Conservation (phyloP, 2,888 invertebrate genomes). For the Lochmaea capreae region DNA sequence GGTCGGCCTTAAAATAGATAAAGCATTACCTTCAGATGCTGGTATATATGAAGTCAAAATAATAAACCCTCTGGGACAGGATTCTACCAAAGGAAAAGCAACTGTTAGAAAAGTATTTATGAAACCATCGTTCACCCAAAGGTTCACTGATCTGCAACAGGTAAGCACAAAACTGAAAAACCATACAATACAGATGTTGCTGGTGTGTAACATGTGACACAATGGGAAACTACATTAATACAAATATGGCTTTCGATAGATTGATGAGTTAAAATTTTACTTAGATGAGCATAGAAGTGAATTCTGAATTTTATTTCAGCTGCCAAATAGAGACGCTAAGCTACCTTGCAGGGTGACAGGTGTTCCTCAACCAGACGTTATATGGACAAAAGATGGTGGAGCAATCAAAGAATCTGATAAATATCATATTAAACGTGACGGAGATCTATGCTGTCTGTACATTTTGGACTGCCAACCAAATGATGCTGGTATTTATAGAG, state of each 20-base stretch:
- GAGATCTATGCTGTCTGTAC: conserved; percentile 82
- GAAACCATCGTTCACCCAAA: conserved; percentile 84
- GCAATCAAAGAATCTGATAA: conserved; percentile 78
- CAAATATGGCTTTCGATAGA: too few species aligned
- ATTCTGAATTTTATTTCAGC: conserved; percentile 62
- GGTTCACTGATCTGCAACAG: conserved; percentile 76
- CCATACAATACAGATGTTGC: too few species aligned
- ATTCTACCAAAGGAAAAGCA: conserved; percentile 75
- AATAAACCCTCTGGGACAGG: conserved; percentile 82
- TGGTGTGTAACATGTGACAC: too few species aligned
- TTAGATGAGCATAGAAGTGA: not conserved
- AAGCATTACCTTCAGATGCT: conserved; percentile 77
- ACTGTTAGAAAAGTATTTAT: conserved; percentile 84
- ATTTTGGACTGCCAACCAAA: conserved; percentile 75
- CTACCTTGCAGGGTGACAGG: conserved; percentile 85
- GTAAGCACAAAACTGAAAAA: conserved; percentile 56
- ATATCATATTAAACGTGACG: conserved; percentile 81
- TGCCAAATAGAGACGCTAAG: conserved; percentile 83
- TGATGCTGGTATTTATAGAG: conserved; percentile 82
- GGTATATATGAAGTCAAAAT: conserved; percentile 83
- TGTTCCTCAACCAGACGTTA: conserved; percentile 84
- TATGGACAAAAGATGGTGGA: conserved; percentile 88
- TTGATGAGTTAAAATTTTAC: not conserved
- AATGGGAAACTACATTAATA: too few species aligned
- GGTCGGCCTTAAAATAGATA: conserved; percentile 80